Conservation (phyloP, 2,797 vertebrate genomes). For the Sebastes goodei region DNA sequence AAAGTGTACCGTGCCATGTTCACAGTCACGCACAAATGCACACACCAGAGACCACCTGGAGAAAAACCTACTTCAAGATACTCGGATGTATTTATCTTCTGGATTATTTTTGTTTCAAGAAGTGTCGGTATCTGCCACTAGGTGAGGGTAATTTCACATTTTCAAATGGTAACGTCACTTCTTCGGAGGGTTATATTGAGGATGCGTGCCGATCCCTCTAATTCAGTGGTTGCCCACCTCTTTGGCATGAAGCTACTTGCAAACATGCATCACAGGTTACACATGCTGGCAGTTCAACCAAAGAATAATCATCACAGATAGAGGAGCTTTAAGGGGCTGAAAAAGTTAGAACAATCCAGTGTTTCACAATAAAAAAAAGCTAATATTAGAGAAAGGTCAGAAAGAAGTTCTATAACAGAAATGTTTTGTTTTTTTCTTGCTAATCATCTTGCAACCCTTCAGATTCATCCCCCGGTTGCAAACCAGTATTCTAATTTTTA, state of each 20-base stretch:
- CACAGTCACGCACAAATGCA: neutral
- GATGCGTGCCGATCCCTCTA: neutral
- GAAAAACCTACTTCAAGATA: neutral
- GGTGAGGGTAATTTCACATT: neutral
- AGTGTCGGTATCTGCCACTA: neutral
- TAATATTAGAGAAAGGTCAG: neutral
- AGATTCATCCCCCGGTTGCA: neutral
- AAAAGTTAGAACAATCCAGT: neutral
- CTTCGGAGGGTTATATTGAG: neutral
- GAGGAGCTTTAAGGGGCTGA: neutral
- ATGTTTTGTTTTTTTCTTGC: neutral
- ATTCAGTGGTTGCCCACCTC: neutral
- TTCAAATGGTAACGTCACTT: neutral
- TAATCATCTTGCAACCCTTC: neutral
- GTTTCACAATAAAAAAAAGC: neutral
- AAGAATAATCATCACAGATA: neutral
- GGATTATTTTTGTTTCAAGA: neutral
- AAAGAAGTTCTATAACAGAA: neutral
- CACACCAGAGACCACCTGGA: neutral
- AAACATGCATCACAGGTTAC: neutral
- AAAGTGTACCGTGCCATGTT: neutral
- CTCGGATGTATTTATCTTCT: neutral
- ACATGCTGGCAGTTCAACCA: neutral
- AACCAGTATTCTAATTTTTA: neutral
- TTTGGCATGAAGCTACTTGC: neutral